Conservation (phyloP, 1,140 invertebrate genomes). For the Bombus waltoni region DNA sequence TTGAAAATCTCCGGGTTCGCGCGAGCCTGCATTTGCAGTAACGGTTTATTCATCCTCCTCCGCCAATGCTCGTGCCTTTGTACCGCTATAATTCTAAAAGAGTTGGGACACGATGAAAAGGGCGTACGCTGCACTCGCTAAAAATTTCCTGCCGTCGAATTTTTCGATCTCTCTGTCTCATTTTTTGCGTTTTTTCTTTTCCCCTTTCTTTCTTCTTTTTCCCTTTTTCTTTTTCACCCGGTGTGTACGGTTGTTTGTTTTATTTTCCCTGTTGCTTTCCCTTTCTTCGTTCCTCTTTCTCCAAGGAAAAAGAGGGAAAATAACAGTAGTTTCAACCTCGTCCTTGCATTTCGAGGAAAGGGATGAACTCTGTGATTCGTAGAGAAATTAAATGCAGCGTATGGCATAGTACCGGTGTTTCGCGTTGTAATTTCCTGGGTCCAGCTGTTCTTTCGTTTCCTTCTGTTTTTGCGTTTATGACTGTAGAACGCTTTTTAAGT, state of each 20-base stretch:
- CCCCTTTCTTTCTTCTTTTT: no score
- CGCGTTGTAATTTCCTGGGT: background rate
- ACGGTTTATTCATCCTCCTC: conserved; percentile 19
- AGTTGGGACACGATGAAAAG: conserved; percentile 36
- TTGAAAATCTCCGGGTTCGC: conserved; percentile 41
- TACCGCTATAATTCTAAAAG: conserved; percentile 49
- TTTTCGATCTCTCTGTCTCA: conserved; percentile 11
- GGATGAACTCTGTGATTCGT: background rate
- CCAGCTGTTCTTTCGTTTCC: no score
- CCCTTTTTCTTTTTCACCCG: background rate
- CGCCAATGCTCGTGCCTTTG: conserved; percentile 21
- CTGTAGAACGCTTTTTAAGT: background rate
- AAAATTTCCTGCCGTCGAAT: conserved; percentile 40
- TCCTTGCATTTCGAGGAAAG: background rate
- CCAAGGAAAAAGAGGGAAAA: background rate
- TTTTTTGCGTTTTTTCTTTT: background rate
- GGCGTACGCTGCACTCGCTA: background rate
- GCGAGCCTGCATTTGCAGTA: conserved; percentile 24
- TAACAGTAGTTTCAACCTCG: background rate
- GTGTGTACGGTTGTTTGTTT: background rate
- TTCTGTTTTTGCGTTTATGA: background rate
- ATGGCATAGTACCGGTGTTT: background rate
- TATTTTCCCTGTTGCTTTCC: background rate
- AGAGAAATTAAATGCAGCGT: background rate
- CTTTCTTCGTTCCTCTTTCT: background rate